Conservation (phyloP, 2,888 invertebrate genomes). For the Caenorhabditis sp. region DNA sequence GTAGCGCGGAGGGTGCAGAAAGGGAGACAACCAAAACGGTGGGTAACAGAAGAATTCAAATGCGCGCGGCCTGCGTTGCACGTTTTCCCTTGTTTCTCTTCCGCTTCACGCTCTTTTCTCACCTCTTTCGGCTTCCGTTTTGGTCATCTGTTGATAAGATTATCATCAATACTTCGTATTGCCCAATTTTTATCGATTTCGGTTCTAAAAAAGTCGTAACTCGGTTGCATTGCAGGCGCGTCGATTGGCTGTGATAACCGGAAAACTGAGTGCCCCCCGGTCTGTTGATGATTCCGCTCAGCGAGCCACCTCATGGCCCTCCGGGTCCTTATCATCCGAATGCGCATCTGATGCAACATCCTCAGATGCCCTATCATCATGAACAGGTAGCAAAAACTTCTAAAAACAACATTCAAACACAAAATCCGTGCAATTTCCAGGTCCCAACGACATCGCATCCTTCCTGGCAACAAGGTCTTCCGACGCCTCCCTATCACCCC, state of each 20-base stretch:
- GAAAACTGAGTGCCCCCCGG: conserved; percentile 6
- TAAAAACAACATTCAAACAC: not conserved
- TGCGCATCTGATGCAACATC: conserved; percentile 8
- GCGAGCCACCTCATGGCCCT: conserved; percentile 19
- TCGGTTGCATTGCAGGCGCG: not conserved
- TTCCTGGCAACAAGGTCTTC: conserved; percentile 29
- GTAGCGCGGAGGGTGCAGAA: conserved; percentile 13
- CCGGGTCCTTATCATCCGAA: conserved; percentile 25
- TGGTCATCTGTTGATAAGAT: not conserved
- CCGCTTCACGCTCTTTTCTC: not conserved
- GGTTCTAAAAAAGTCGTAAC: no score
- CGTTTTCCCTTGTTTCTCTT: conserved; percentile 2
- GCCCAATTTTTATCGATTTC: no score
- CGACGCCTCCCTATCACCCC: conserved; percentile 24
- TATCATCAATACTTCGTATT: not conserved
- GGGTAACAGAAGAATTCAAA: conserved; percentile 60
- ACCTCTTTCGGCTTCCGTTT: not conserved
- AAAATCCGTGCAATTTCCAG: conserved; percentile 13
- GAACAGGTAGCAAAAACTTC: conserved; percentile 14
- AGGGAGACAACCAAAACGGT: conserved; percentile 20
- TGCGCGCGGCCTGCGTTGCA: conserved; percentile 3
- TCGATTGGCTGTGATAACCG: not conserved
- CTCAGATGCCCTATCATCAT: conserved; percentile 26
- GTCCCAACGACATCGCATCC: conserved; percentile 51
- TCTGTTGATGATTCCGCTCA: conserved; percentile 15